Conservation (phyloP, 2,113 vertebrate genomes). For the human (Homo sapiens) region GRCh38 chr5:154420501-154421000, state of each 20-base stretch:
- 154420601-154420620: background rate
- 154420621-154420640: background rate
- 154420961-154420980: slow-evolving; percentile 73
- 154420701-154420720: background rate
- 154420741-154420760: background rate
- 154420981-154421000: slow-evolving; percentile 14
- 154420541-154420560: background rate
- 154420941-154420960: slow-evolving; percentile 49
- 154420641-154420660: slow-evolving; percentile 21
- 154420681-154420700: background rate
- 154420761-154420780: background rate
- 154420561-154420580: background rate
- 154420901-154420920: slow-evolving; percentile 35
- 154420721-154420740: background rate
- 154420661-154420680: background rate
- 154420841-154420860: background rate
- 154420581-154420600: background rate
- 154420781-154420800: background rate
- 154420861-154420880: background rate
- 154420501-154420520: slow-evolving; percentile 82
- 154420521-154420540: slow-evolving; percentile 78
- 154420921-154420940: background rate
- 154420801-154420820: background rate
- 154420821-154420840: background rate
- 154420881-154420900: slow-evolving; percentile 32